Base-by-base conservation (phyloP, 2,113 vertebrate species). In the Larimichthys crocea region DNA sequence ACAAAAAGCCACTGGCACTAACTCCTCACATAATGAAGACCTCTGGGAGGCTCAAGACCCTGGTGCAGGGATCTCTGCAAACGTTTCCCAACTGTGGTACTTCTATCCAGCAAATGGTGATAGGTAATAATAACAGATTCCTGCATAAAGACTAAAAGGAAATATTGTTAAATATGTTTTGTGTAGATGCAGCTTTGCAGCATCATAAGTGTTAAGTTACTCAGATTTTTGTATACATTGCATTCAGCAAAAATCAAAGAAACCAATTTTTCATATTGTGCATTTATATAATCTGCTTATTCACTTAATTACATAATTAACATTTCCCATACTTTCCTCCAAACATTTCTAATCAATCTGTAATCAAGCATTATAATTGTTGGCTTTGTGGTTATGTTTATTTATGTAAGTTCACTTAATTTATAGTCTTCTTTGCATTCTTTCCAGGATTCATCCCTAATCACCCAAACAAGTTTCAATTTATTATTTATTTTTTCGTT, bases 21-120 rank as follows among this genome's bases (percentile, higher is more conserved):
- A 77, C 53, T 82, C 42, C 48, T 86, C 66, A 68, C 61, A 78
- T 93, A 87, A 90, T 87, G 80, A 89, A 86, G 69, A 86, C 85
- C 82, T 67, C 20, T 83, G 87, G 86, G 83, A 91, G 49, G 69
- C 76, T 75, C 15, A 17, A 48, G 46, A 71, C n/a, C 57, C 46
- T 19, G 20, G 50, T 59, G 59, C 35, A 69, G 31, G 26, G 42
- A 64, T 76, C 46, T 69, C 31, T 76, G 57, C 61, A 76, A 79
- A 55, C 50, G 61, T 46, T 73, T 62, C 40, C 40, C 19, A 22
- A 46, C 35, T 62, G 44, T 57, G 24, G 35, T 66, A 64, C 17
- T 19, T 40, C 6, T 19, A 63, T 70, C 56, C 69, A 80, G 24
- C 16, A 75, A 74, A 76, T 19, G 17, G n/a, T 49, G 62, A 55